These are phyloP conservation scores for Rhorus exstirpatorius DNA, from an alignment of 2,888 invertebrate genomes.

Conservation along the genomic window DNA sequence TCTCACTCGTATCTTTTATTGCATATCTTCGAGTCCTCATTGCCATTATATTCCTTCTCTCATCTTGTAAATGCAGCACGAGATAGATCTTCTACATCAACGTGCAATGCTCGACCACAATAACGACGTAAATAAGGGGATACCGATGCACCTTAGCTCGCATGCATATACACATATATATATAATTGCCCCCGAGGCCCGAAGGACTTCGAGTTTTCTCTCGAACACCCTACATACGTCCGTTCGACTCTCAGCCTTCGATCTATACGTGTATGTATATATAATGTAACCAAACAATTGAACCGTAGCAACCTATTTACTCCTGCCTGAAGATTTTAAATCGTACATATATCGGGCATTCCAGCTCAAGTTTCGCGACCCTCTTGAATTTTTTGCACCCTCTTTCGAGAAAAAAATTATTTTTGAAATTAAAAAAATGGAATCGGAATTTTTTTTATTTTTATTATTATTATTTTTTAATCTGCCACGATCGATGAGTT, in stretches of 20 bases:
- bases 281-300: slow-evolving; percentile 29
- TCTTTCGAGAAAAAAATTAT: too few relatives aligned
- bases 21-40: slow-evolving; percentile 18
- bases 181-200: not conserved
- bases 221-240: slow-evolving; percentile 11
- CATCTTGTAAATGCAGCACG: slow-evolving; percentile 55
- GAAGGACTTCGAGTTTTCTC: slow-evolving; percentile 31
- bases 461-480: too few relatives aligned
- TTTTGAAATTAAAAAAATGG: too few relatives aligned
- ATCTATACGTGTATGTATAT: not conserved
- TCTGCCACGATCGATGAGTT: too few relatives aligned
- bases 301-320: slow-evolving; percentile 64
- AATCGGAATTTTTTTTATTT: too few relatives aligned
- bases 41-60: slow-evolving; percentile 49
- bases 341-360: slow-evolving; percentile 4
- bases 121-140: slow-evolving; percentile 66
- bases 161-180: slow-evolving; percentile 24
- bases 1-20: slow-evolving; percentile 8
- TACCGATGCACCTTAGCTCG: slow-evolving; percentile 42
- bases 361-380: not conserved
- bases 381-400: too few relatives aligned
- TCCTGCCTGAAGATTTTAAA: slow-evolving; percentile 46
- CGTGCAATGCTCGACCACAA: slow-evolving; percentile 62
- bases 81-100: slow-evolving; percentile 52
- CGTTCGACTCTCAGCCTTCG: not conserved